Conservation (phyloP, 2,113 vertebrate species). For the Forbesichthys agassizii region DNA sequence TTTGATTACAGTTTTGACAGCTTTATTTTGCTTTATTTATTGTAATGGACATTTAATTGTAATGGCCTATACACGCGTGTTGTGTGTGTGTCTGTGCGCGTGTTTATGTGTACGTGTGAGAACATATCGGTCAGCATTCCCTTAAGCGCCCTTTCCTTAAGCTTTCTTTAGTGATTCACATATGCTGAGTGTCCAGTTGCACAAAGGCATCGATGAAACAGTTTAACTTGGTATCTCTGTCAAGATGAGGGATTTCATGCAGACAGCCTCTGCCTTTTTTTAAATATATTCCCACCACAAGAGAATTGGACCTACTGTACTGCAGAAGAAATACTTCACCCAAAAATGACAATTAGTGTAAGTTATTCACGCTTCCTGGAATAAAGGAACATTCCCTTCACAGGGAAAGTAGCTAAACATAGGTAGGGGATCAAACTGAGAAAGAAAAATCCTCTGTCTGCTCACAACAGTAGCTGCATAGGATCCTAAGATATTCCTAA, state of each 20-base stretch:
- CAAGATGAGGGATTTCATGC: conserved; percentile 12
- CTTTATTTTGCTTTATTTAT: no score
- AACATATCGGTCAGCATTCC: conserved; percentile 30
- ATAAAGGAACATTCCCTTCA: not conserved
- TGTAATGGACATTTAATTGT: no score
- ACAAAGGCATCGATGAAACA: conserved; percentile 36
- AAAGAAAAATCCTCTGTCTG: not conserved
- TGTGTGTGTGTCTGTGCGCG: not conserved
- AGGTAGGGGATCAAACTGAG: no score
- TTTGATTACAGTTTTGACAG: no score
- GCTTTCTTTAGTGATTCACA: conserved; percentile 17
- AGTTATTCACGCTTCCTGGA: not conserved
- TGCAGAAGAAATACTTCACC: not conserved
- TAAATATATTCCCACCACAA: not conserved
- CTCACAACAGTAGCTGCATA: conserved; percentile 33
- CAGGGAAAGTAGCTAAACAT: no score
- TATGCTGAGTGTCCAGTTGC: conserved; percentile 14
- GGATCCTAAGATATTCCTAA: conserved; percentile 16
- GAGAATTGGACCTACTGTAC: conserved; percentile 7
- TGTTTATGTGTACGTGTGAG: conserved; percentile 21
- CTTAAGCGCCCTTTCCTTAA: conserved; percentile 20
- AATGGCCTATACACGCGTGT: no score
- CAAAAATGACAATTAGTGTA: no score
- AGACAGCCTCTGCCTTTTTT: conserved; percentile 13
- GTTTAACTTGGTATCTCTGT: conserved; percentile 29